phyloP scores from a whole-genome alignment of 2,797 vertebrate species.

The Cheirogaleus major region DNA sequence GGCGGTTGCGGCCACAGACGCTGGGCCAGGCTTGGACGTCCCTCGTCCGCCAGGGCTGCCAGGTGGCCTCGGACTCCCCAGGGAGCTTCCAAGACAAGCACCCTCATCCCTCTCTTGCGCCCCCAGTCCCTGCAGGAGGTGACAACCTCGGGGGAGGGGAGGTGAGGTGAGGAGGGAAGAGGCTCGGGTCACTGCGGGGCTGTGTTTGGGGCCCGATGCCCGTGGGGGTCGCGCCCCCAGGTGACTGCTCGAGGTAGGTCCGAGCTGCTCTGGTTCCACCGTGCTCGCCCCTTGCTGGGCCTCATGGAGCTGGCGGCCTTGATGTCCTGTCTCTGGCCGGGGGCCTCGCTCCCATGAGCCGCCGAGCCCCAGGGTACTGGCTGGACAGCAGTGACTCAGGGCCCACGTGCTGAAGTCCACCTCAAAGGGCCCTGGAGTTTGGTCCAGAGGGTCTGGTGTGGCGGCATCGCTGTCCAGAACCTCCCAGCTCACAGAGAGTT shows the following conservation, averaged over 20 bases:
- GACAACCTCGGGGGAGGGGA: background rate
- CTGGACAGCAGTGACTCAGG: background rate
- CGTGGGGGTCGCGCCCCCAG: too few species aligned
- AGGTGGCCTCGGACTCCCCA: background rate
- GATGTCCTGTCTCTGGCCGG: background rate
- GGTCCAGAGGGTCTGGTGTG: background rate
- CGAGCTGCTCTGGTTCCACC: background rate
- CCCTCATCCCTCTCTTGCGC: background rate
- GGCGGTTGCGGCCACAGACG: background rate
- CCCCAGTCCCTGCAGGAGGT: background rate
- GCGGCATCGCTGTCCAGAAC: background rate
- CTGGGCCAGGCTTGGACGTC: background rate
- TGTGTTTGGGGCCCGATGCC: background rate
- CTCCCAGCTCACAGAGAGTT: background rate
- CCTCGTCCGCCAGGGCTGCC: background rate
- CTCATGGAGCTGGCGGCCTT: background rate
- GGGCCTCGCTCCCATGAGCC: background rate
- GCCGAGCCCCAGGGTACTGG: background rate
- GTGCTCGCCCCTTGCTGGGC: background rate
- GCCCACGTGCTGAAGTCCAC: rapidly evolving
- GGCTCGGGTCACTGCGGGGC: background rate
- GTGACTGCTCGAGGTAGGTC: background rate
- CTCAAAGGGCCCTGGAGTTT: background rate
- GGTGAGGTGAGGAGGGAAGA: rapidly evolving
- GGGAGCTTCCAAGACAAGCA: background rate